Conservation (phyloP, 2,797 vertebrate species). For the Botia kubotai region DNA sequence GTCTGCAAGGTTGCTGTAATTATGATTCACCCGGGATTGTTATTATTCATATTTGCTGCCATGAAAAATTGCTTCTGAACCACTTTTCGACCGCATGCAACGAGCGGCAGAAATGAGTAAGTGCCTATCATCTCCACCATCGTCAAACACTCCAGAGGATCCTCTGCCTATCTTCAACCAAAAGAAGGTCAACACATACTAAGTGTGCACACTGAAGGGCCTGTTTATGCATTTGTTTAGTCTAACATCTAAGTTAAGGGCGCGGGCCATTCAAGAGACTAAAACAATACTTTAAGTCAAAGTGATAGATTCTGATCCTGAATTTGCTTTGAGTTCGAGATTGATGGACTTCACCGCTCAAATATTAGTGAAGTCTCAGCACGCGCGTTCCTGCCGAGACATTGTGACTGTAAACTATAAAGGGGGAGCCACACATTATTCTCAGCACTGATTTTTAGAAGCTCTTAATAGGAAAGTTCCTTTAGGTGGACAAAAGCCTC, state of each 20-base stretch:
- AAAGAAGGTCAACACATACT: conserved; percentile 58
- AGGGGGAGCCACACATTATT: conserved; percentile 17
- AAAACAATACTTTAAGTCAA: conserved; percentile 16
- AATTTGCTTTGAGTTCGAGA: background rate
- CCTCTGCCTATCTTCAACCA: conserved; percentile 46
- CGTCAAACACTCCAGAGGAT: conserved; percentile 46
- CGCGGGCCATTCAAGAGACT: background rate
- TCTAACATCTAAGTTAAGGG: conserved; percentile 36
- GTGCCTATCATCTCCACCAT: conserved; percentile 50
- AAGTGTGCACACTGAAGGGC: conserved; percentile 49
- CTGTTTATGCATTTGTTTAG: conserved; percentile 41
- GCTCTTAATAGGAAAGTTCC: conserved; percentile 41
- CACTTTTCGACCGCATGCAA: conserved; percentile 54
- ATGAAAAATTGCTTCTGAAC: conserved; percentile 56
- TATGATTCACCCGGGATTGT: conserved; percentile 54
- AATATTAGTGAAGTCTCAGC: conserved; percentile 8
- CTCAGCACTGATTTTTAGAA: conserved; percentile 48
- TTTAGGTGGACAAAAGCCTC: conserved; percentile 46
- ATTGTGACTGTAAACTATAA: background rate
- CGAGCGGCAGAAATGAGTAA: conserved; percentile 51
- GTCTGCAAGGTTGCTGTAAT: conserved; percentile 55
- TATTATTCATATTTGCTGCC: conserved; percentile 59
- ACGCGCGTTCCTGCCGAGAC: conserved; percentile 20
- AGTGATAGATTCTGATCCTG: background rate
- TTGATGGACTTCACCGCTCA: background rate